phyloP scores from a whole-genome alignment of 35 echinoderm and acorn worm species.

The Heliocidaris erythrogramma region DNA sequence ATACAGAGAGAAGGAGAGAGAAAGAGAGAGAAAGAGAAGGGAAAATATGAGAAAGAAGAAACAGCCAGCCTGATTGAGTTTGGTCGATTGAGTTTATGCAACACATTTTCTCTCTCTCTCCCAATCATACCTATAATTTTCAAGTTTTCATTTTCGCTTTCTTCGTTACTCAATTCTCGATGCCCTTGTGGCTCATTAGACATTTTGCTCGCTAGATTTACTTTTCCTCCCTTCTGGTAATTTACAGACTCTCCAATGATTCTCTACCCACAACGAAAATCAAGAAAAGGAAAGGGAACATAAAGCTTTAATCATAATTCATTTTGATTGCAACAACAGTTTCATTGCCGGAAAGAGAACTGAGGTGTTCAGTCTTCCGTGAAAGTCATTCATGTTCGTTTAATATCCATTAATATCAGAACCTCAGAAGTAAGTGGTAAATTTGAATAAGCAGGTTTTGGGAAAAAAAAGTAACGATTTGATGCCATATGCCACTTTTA shows the following conservation, averaged over 20 bases:
- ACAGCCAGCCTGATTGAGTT: neutral
- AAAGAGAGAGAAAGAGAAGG: neutral
- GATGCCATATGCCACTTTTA: neutral
- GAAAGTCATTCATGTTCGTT: neutral
- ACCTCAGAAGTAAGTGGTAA: neutral
- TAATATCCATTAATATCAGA: constrained; percentile 13
- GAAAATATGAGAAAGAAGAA: neutral
- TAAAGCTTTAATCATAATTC: neutral
- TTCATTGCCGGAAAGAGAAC: neutral
- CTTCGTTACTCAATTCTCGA: neutral
- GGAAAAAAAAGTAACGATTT: neutral
- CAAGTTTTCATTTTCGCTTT: neutral
- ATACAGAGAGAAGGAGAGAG: neutral
- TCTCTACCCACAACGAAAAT: neutral
- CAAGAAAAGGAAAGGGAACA: neutral
- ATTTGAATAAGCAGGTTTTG: neutral
- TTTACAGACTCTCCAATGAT: neutral
- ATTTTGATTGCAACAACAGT: constrained; percentile 4
- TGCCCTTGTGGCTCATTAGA: neutral
- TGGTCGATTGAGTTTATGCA: neutral
- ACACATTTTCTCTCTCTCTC: neutral
- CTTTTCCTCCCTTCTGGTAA: neutral
- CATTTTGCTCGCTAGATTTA: neutral
- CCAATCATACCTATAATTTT: constrained; percentile 3
- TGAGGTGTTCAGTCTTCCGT: neutral